phyloP scores from a whole-genome alignment of 2,113 vertebrate species.

The Aplodontia rufa region DNA sequence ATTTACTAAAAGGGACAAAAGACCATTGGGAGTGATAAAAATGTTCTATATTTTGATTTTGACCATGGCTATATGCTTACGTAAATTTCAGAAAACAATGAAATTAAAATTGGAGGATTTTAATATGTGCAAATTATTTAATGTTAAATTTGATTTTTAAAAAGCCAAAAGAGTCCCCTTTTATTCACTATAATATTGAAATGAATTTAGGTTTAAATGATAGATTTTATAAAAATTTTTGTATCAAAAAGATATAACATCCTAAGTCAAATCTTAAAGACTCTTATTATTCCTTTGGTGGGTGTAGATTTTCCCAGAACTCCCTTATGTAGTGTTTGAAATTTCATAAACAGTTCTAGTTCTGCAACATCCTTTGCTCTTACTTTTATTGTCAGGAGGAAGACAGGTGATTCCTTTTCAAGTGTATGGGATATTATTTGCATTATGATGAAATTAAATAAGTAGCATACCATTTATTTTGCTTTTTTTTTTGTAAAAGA shows the following conservation, averaged over 20 bases:
- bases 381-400: neutral
- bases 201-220: neutral
- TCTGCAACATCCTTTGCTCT: neutral
- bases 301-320: neutral
- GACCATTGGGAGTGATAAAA: neutral
- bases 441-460: neutral
- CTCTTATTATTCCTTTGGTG: neutral
- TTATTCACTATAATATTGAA: conserved; percentile 6
- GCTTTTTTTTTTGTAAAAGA: too few relatives aligned
- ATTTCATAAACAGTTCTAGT: neutral
- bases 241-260: neutral
- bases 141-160: neutral
- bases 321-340: neutral
- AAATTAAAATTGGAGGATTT: neutral
- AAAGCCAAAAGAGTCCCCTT: neutral
- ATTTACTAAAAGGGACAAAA: neutral
- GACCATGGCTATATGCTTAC: neutral
- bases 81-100: neutral
- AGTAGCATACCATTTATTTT: neutral
- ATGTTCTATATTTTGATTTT: neutral
- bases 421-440: neutral
- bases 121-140: neutral
- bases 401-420: neutral
- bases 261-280: neutral
- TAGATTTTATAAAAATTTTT: neutral